Evolutionary conservation across 2,113 vertebrate species (phyloP), one percentile per base, ranked within the genome.

Genomic region (Tetrao urogallus): DNA sequence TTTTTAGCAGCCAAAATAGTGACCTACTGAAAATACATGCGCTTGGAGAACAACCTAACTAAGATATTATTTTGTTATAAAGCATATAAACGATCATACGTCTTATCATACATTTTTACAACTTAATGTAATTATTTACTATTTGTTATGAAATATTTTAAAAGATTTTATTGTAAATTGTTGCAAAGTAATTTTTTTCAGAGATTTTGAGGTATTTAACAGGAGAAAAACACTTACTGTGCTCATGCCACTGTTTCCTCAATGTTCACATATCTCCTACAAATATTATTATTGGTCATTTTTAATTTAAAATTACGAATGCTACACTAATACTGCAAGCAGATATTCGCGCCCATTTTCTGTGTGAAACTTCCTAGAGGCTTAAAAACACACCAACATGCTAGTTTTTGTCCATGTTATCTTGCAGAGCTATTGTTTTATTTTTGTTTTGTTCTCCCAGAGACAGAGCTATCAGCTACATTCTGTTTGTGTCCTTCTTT

Each of bases 401-500:
- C 20, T 60, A 56, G n/a, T 73, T 54, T 80, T 47, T 40, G 10
- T 58, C 42, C 11, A 6, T 64, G 72, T 88, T 74, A 20, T 84
- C 56, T 82, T 88, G 71, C 30, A 70, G 24, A 63, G 45, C 11
- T 32, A 12, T 65, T 81, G 20, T 63, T 94, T 80, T 67, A 47
- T 91, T 83, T 86, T 90, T 20, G 42, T 84, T 92, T 86, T 84
- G 11, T 84, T 93, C 19, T 92, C 63, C 56, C 89, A 48, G 47
- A 89, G 67, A 66, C 2, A 1, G 20, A n/a, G 8, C 81, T 90
- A 72, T 56, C 57, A 38, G 14, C 64, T 85, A 3, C 8, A 5
- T 89, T 89, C 40, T 78, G 13, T 66, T 88, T 86, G 10, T 61
- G 64, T 63, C 56, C 50, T 88, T 82, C 25, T 63, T 93, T 91